These are phyloP conservation scores for Rhincodon typus DNA, from an alignment of 2,797 vertebrate genomes.

Conservation along the genomic window DNA sequence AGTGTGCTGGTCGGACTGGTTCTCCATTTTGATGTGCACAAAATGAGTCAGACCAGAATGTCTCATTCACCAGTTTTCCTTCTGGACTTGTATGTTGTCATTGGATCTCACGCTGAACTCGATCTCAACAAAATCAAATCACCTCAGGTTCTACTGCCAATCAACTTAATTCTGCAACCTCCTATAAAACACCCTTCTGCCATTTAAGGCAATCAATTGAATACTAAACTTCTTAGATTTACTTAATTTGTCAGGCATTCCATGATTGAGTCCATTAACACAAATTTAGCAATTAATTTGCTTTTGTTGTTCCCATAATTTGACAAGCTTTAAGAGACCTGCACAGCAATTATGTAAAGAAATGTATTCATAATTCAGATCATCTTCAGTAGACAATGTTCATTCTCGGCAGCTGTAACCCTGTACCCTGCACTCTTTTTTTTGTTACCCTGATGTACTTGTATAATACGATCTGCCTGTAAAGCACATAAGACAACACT, in stretches of 20 bases:
- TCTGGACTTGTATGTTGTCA: not conserved
- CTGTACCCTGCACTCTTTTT: too few relatives aligned
- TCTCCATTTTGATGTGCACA: too few relatives aligned
- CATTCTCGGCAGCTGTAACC: not conserved
- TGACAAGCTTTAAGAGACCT: not conserved
- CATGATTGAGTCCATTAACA: not conserved
- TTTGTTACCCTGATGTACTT: too few relatives aligned
- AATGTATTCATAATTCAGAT: not conserved
- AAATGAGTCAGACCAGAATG: too few relatives aligned
- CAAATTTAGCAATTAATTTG: not conserved
- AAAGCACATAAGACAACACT: too few relatives aligned
- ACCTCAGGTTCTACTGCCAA: not conserved
- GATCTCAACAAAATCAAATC: not conserved
- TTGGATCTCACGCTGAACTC: too few relatives aligned
- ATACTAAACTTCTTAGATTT: not conserved
- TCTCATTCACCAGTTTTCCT: too few relatives aligned
- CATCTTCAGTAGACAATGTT: not conserved
- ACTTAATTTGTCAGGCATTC: not conserved
- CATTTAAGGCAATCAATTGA: not conserved
- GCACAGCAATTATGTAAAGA: not conserved
- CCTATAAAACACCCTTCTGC: not conserved
- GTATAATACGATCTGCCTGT: too few relatives aligned
- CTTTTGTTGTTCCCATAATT: not conserved
- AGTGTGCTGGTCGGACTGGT: too few relatives aligned
- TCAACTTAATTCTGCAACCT: not conserved